A percentile compares a stretch with the other conserved stretches of the same genome.
phyloP scores from a whole-genome alignment of 2,113 vertebrate genomes.

The Coptodon bakossiorum region DNA sequence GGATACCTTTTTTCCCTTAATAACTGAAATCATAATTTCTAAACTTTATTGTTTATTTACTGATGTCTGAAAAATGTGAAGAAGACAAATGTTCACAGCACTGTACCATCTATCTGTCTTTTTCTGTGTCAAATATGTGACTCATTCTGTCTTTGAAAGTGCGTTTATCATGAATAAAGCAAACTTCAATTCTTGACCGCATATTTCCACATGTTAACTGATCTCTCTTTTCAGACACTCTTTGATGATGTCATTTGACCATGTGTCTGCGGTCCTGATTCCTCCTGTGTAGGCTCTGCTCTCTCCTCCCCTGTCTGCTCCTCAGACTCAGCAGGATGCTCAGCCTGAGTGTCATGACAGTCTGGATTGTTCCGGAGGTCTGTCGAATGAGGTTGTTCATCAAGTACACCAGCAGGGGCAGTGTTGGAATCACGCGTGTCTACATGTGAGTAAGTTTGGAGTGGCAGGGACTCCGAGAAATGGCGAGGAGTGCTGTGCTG shows the following conservation, averaged over 20 bases:
- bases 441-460: conserved; percentile 56
- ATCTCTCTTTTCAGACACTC: conserved; percentile 33
- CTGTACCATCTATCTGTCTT: neutral
- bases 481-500: conserved; percentile 66
- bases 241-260: conserved; percentile 71
- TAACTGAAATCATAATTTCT: neutral
- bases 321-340: neutral
- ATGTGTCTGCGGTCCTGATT: neutral
- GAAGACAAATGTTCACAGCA: neutral
- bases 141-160: conserved; percentile 32
- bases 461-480: conserved; percentile 63
- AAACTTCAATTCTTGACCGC: conserved; percentile 5
- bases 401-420: conserved; percentile 72
- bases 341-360: conserved; percentile 75
- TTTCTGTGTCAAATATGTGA: neutral
- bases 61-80: neutral
- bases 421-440: conserved; percentile 69
- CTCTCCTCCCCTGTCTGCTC: neutral
- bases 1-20: neutral
- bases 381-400: conserved; percentile 72
- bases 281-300: neutral
- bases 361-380: conserved; percentile 78
- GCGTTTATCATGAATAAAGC: conserved; percentile 32
- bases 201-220: neutral
- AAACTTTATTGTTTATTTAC: neutral